Evolutionary conservation across 2,888 invertebrate genomes (phyloP).

Genomic region (Carcina quercana): DNA sequence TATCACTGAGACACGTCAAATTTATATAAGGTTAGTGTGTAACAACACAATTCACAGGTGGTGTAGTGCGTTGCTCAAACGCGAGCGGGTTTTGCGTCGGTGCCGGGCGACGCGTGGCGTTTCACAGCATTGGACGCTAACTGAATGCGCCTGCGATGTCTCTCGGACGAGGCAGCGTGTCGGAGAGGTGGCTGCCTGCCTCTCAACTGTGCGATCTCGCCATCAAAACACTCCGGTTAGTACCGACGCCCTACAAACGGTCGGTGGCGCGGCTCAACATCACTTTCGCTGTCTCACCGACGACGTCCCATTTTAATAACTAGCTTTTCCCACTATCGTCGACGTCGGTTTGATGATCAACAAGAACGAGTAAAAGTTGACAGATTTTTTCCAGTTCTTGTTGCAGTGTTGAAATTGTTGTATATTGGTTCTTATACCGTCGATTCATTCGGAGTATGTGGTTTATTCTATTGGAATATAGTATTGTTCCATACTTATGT

Average conservation of each 20-base stretch:
- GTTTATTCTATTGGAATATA: no score
- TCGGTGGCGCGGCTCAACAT: constrained; percentile 30
- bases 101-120: constrained; percentile 23
- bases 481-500: no score
- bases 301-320: constrained; percentile 36
- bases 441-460: no score
- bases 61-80: constrained; percentile 14
- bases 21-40: constrained; percentile 3
- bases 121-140: constrained; percentile 22
- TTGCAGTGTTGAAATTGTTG: no score
- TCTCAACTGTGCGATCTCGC: constrained; percentile 5
- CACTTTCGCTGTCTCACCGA: constrained; percentile 57
- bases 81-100: constrained; percentile 7
- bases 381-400: no score
- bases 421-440: no score
- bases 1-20: constrained; percentile 7
- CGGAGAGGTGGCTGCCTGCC: constrained; percentile 5
- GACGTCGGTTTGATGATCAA: no score
- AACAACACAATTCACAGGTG: constrained; percentile 5
- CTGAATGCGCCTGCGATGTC: no score
- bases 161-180: neutral
- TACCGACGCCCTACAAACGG: constrained; percentile 51
- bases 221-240: constrained; percentile 1
- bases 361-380: no score
- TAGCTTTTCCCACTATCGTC: constrained; percentile 23